These are phyloP conservation scores for Cliona cf. orientalis DNA, from an alignment of 37 sponge, comb jelly and placozoan species.

Conservation along the genomic window DNA sequence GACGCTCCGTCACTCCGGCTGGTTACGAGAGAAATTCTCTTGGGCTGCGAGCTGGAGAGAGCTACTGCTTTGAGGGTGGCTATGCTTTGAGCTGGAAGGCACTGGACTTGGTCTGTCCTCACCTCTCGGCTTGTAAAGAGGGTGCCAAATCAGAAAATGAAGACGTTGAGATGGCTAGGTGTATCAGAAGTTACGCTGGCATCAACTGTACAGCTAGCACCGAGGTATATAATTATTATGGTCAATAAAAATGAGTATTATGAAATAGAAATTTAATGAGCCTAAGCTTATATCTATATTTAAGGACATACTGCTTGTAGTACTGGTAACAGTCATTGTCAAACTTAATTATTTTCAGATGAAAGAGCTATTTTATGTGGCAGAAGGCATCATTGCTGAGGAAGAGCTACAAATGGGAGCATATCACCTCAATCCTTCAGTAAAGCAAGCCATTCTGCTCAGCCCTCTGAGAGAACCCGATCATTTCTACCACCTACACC, in stretches of 20 bases:
- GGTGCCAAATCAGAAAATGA: slow-evolving; percentile 32
- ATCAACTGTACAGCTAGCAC: slow-evolving; percentile 45
- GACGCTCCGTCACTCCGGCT: slow-evolving; percentile 10
- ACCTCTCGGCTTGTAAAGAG: slow-evolving; percentile 24
- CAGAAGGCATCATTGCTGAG: slow-evolving; percentile 6
- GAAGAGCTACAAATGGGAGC: slow-evolving; percentile 49
- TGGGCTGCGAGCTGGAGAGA: slow-evolving; percentile 45
- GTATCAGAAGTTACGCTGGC: slow-evolving; percentile 16
- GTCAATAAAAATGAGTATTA: too few species aligned
- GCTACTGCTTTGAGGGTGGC: slow-evolving; percentile 28
- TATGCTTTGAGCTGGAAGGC: slow-evolving; percentile 43
- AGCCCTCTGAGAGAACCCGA: slow-evolving; percentile 38
- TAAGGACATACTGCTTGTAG: too few species aligned
- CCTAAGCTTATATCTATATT: too few species aligned
- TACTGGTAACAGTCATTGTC: too few species aligned
- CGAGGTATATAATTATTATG: slow-evolving; percentile 31
- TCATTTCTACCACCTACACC: slow-evolving; percentile 49
- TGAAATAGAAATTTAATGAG: too few species aligned
- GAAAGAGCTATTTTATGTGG: slow-evolving; percentile 41
- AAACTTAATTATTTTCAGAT: slow-evolving; percentile 5
- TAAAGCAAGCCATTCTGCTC: slow-evolving; percentile 21
- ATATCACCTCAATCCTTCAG: slow-evolving; percentile 22
- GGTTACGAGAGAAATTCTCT: slow-evolving; percentile 38
- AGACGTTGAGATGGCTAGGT: slow-evolving; percentile 56
- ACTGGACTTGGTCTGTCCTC: slow-evolving; percentile 28